Percentiles rank a stretch among this genome's conserved stretches.
Evolutionary conservation across 2,888 invertebrate species (phyloP).

Genomic region (Drosophila macrospina): DNA sequence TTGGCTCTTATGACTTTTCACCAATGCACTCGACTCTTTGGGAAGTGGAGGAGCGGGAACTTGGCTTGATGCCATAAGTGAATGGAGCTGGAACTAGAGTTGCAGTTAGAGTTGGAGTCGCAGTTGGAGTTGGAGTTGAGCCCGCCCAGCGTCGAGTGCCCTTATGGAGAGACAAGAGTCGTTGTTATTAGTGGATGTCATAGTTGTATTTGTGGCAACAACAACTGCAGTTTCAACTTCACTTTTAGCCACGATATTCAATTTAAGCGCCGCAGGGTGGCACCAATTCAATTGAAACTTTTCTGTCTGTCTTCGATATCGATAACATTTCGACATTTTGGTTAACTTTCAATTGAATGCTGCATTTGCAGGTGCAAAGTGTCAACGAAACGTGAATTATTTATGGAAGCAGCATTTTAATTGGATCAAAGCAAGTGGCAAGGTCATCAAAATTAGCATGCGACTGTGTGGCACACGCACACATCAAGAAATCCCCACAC

Average conservation of each 20-base stretch:
- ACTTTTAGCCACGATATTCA: slow-evolving; percentile 75
- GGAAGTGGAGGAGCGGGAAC: slow-evolving; percentile 2
- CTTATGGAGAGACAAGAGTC: slow-evolving; percentile 40
- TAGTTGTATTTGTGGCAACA: slow-evolving; percentile 61
- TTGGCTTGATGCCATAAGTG: slow-evolving; percentile 68
- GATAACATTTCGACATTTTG: slow-evolving; percentile 69
- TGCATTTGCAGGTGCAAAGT: slow-evolving; percentile 45
- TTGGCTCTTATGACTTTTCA: slow-evolving; percentile 72
- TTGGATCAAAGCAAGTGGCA: slow-evolving; percentile 55
- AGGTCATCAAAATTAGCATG: slow-evolving; percentile 70
- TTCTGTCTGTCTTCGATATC: slow-evolving; percentile 45
- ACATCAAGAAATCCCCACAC: slow-evolving; percentile 58
- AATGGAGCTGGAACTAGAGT: slow-evolving; percentile 48
- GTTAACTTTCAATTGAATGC: slow-evolving; percentile 56
- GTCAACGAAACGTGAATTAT: slow-evolving; percentile 36
- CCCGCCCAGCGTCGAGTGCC: slow-evolving; percentile 58
- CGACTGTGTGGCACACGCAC: slow-evolving; percentile 15
- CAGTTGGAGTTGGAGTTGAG: slow-evolving; percentile 29
- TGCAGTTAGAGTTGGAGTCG: slow-evolving; percentile 22
- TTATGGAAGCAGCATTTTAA: slow-evolving; percentile 39
- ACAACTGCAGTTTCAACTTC: slow-evolving; percentile 50
- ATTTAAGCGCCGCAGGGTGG: slow-evolving; percentile 68
- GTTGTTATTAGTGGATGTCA: slow-evolving; percentile 75
- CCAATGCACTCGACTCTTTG: slow-evolving; percentile 71
- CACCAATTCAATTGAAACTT: slow-evolving; percentile 48